Percentiles rank a stretch among this genome's conserved stretches.
phyloP scores from a whole-genome alignment of 2,113 vertebrate species.

The Promerops cafer region DNA sequence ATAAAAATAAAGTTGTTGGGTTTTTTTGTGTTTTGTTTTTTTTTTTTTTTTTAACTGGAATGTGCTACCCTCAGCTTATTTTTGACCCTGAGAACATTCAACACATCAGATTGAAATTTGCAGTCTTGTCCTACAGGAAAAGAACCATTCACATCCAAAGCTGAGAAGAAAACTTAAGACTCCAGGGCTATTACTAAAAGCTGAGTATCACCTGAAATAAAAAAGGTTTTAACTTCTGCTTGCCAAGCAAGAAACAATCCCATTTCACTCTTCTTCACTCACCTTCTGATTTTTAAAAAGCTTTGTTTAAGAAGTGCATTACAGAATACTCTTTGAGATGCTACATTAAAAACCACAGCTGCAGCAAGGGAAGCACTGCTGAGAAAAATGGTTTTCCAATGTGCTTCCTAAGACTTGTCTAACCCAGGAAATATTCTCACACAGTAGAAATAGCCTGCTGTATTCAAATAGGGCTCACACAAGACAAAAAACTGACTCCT shows the following conservation, averaged over 20 bases:
- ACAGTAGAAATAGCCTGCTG: not conserved
- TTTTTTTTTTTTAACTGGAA: not conserved
- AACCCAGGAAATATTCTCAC: not conserved
- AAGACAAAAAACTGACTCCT: slow-evolving; percentile 52
- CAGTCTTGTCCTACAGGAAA: not conserved
- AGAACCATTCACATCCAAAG: not conserved
- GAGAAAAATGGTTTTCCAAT: not conserved
- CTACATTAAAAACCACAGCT: not conserved
- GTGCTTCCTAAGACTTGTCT: not conserved
- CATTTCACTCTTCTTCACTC: not conserved
- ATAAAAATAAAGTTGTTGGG: not conserved
- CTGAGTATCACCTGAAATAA: not conserved
- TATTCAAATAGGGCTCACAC: not conserved
- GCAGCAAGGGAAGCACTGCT: not conserved
- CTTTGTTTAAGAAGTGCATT: not conserved
- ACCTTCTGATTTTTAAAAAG: not conserved
- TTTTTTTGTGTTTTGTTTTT: not conserved
- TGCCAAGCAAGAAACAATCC: not conserved
- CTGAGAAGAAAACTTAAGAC: not conserved
- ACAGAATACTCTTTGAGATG: not conserved
- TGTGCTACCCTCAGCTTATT: not conserved
- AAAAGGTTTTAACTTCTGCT: not conserved
- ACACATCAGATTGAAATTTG: not conserved
- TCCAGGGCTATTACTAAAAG: not conserved
- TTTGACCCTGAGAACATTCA: not conserved